These are phyloP conservation scores for Tetragonisca angustula DNA, from an alignment of 2,888 invertebrate species.

Conservation along the genomic window DNA sequence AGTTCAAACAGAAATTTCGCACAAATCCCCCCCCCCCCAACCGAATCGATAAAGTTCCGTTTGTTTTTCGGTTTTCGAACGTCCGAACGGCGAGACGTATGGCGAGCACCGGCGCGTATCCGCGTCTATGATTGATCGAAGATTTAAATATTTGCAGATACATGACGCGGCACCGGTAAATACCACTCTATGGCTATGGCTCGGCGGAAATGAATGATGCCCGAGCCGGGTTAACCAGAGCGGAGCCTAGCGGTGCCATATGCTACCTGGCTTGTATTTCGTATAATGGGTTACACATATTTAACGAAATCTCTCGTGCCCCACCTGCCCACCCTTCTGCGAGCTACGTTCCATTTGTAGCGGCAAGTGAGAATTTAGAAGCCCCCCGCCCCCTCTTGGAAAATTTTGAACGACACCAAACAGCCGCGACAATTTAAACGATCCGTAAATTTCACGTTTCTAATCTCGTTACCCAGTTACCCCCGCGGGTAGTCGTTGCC, in stretches of 20 bases:
- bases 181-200: neutral
- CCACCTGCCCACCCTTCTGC: conserved; percentile 4
- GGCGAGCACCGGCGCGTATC: neutral
- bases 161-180: conserved; percentile 10
- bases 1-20: neutral
- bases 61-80: conserved; percentile 5
- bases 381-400: neutral
- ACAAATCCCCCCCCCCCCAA: neutral
- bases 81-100: conserved; percentile 12
- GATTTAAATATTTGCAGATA: conserved; percentile 52
- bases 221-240: conserved; percentile 30
- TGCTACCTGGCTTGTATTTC: conserved; percentile 49
- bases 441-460: conserved; percentile 7
- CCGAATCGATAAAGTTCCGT: neutral
- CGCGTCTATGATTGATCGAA: conserved; percentile 46
- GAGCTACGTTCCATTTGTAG: conserved; percentile 31
- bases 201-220: conserved; percentile 44
- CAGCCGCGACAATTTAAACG: conserved; percentile 13
- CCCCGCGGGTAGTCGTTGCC: neutral
- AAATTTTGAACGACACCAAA: conserved; percentile 36
- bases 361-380: conserved; percentile 40
- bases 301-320: conserved; percentile 44
- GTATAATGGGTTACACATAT: conserved; percentile 46
- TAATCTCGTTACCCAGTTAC: neutral
- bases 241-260: conserved; percentile 40